These are phyloP conservation scores for Eledona agricola DNA, from an alignment of 2,888 invertebrate species.

Conservation along the genomic window DNA sequence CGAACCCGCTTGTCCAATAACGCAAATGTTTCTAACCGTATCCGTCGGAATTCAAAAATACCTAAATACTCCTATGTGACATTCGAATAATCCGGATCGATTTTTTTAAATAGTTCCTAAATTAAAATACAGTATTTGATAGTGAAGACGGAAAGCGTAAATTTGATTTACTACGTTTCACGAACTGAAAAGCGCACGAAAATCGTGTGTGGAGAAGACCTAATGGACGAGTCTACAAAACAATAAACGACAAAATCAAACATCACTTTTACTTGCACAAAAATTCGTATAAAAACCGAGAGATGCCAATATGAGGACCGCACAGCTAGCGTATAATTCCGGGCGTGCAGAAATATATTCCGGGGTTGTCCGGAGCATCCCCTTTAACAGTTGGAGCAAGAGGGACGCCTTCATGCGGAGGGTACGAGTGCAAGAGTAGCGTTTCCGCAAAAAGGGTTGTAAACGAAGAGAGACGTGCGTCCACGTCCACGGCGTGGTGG, in stretches of 20 bases:
- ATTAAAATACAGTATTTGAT: no score
- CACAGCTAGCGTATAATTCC: constrained; percentile 42
- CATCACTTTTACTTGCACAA: constrained; percentile 59
- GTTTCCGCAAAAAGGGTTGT: constrained; percentile 45
- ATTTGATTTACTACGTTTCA: no score
- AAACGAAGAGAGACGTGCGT: constrained; percentile 44
- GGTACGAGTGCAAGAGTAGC: constrained; percentile 36
- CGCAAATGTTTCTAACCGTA: no score
- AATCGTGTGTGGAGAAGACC: no score
- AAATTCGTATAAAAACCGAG: constrained; percentile 57
- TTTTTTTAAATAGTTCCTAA: no score
- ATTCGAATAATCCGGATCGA: no score
- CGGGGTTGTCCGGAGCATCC: constrained; percentile 11
- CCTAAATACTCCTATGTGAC: no score
- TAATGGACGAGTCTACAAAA: no score
- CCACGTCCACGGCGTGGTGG: constrained; percentile 29
- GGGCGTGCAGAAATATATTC: constrained; percentile 15
- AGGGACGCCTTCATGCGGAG: constrained; percentile 41
- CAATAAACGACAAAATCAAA: constrained; percentile 59
- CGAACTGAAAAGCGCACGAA: no score
- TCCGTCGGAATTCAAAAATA: no score
- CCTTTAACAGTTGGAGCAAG: constrained; percentile 42
- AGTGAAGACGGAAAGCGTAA: no score
- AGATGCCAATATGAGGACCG: constrained; percentile 56
- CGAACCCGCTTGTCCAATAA: no score